Evolutionary conservation across 2,113 vertebrate genomes (phyloP).

Genomic region (Oreocharis arfaki): DNA sequence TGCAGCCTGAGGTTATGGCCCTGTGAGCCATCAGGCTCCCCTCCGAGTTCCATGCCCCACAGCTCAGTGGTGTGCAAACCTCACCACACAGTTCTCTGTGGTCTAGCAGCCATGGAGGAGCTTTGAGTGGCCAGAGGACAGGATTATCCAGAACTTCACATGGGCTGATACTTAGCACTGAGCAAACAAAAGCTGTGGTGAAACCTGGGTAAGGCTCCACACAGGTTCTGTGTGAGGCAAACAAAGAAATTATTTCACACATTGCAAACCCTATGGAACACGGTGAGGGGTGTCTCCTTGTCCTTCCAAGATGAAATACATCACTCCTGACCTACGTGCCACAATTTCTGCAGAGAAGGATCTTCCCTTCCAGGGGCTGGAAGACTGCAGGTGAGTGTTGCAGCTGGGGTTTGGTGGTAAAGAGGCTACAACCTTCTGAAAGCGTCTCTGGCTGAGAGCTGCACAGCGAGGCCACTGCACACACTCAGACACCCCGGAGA

Average conservation of each 20-base stretch:
- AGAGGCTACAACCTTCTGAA: no score
- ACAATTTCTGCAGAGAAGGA: background rate
- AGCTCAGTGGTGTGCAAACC: background rate
- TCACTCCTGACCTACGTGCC: background rate
- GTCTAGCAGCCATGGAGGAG: background rate
- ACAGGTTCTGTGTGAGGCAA: background rate
- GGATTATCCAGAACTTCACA: background rate
- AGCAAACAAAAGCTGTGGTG: background rate
- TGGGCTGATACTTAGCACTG: background rate
- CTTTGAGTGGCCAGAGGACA: background rate
- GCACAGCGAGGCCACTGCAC: no score
- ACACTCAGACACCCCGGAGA: no score
- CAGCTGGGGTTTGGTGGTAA: no score
- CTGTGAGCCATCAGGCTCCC: background rate
- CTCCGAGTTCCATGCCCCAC: rapidly evolving
- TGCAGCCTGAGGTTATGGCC: background rate
- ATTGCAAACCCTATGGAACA: background rate
- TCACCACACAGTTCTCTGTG: background rate
- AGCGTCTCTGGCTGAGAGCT: no score
- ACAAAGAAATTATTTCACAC: background rate
- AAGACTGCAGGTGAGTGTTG: background rate
- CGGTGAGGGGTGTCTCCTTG: background rate
- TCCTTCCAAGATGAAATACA: background rate
- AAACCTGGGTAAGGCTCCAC: background rate
- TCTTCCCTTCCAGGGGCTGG: background rate